Evolutionary conservation across 2,888 invertebrate genomes (phyloP).

Genomic region (Nudaria mundana): DNA sequence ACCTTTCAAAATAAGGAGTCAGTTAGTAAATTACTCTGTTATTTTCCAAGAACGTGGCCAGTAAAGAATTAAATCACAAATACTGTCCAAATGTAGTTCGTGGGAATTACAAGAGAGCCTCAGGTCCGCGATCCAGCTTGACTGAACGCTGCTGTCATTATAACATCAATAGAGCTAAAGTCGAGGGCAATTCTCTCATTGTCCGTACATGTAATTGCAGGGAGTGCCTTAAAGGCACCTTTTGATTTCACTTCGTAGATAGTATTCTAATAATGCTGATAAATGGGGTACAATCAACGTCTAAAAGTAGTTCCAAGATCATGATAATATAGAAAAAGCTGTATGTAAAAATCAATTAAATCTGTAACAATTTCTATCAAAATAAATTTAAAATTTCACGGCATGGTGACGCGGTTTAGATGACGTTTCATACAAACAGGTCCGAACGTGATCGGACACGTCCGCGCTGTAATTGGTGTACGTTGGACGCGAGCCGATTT

Average conservation of each 20-base stretch:
- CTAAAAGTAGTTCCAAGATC: too few species aligned
- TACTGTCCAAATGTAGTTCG: conserved; percentile 46
- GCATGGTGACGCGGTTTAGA: conserved; percentile 8
- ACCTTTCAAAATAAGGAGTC: conserved; percentile 36
- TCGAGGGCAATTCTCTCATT: conserved; percentile 32
- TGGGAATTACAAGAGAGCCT: conserved; percentile 45
- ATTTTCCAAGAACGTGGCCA: conserved; percentile 34
- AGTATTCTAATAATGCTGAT: conserved; percentile 16
- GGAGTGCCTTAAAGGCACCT: conserved; percentile 17
- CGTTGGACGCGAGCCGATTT: conserved; percentile 66
- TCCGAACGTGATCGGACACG: conserved; percentile 61
- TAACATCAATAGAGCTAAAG: conserved; percentile 31
- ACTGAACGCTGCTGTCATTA: conserved; percentile 54
- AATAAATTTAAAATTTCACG: not conserved
- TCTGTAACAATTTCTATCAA: conserved; percentile 1
- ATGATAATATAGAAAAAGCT: too few species aligned
- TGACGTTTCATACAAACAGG: conserved; percentile 45
- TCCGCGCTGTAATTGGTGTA: conserved; percentile 29
- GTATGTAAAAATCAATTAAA: too few species aligned
- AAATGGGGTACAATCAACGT: too few species aligned
- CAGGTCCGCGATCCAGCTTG: conserved; percentile 49
- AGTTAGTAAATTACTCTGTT: conserved; percentile 36
- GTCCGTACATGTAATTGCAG: conserved; percentile 40
- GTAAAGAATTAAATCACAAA: conserved; percentile 37
- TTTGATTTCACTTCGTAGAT: conserved; percentile 16